Percentiles rank a stretch among this genome's conserved stretches.
Evolutionary conservation across 2,888 invertebrate species (phyloP).

Genomic region (Euproctis similis): DNA sequence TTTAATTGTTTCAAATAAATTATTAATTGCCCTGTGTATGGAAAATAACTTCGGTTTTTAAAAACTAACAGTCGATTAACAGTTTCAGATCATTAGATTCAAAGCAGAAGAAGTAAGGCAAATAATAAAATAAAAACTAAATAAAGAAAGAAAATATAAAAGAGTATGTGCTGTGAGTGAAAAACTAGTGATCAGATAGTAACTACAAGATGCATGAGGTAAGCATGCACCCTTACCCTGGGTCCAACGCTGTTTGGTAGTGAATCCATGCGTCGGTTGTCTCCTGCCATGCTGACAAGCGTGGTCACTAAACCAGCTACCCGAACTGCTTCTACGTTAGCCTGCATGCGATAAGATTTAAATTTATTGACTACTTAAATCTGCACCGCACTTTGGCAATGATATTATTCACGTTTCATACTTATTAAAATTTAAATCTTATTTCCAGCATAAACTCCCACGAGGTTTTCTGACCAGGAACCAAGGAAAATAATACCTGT

Average conservation of each 20-base stretch:
- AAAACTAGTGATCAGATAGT: conserved; percentile 7
- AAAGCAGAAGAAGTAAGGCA: background rate
- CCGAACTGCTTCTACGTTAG: conserved; percentile 88
- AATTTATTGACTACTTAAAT: conserved; percentile 55
- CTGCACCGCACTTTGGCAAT: conserved; percentile 25
- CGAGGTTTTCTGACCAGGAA: conserved; percentile 52
- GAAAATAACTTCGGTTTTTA: too few species aligned
- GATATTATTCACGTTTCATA: conserved; percentile 8
- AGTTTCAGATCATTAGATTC: too few species aligned
- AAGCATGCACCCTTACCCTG: conserved; percentile 57
- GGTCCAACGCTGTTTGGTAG: conserved; percentile 73
- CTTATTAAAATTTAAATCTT: conserved; percentile 62
- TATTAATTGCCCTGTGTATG: too few species aligned
- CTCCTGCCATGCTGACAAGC: conserved; percentile 86
- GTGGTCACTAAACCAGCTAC: conserved; percentile 89
- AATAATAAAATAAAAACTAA: background rate
- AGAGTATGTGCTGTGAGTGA: conserved; percentile 5
- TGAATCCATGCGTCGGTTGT: conserved; percentile 71
- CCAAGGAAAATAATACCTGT: too few species aligned
- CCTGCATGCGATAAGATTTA: conserved; percentile 77
- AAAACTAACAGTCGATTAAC: too few species aligned
- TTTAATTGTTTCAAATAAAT: too few species aligned
- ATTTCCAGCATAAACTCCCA: conserved; percentile 42
- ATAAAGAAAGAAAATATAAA: too few species aligned
- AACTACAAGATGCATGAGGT: conserved; percentile 16